Base-by-base conservation (phyloP, 1,140 invertebrate genomes). In the Maniola jurtina region DNA sequence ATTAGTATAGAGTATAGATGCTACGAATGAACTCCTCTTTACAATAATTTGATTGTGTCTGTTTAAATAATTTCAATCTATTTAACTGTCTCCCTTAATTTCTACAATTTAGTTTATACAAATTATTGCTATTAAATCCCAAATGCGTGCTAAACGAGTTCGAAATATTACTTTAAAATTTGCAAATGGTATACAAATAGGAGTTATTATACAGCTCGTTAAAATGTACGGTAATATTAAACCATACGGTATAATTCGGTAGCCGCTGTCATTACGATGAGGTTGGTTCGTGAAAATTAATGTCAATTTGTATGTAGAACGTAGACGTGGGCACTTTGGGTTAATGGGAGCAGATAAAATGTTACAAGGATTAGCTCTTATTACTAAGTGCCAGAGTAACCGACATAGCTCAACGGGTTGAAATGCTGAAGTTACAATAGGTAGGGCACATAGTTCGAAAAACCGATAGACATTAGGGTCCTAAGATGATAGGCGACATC, bases 101-200 rank as follows among this genome's bases (percentile, higher is more conserved):
- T 52, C 35, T 66, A 56, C 59, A 66, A 61, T 61, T 61, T 15
- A 58, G 52, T 55, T 66, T 54, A 60, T 60, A 50, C 48, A 61
- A 61, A 66, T 66, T 61, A 58, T 63, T 63, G 48, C 38, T 66
- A 55, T 66, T 61, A 61, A 61, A 61, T 60, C 34, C 48, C 45
- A 36, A 50, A 65, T 65, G 59, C 64, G 68, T 61, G 38, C 66
- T 57, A 48, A 61, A 70, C 25, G 54, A 58, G 16, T 56, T 48
- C 34, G 63, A 16, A 56, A 64, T 60, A 58, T 56, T 61, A 69
- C 66, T 72, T 63, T 70, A 70, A 70, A 73, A 73, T 71, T 73
- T 70, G 62, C 72, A 70, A 73, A 67, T 59, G 55, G 64, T 61
- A 64, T 58, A 66, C 61, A 74, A 71, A 74, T 74, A 71, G 64